Percentiles rank a stretch among this genome's conserved stretches.
Conservation (phyloP, 2,113 vertebrate genomes). For the Mesembrinibis cayennensis region DNA sequence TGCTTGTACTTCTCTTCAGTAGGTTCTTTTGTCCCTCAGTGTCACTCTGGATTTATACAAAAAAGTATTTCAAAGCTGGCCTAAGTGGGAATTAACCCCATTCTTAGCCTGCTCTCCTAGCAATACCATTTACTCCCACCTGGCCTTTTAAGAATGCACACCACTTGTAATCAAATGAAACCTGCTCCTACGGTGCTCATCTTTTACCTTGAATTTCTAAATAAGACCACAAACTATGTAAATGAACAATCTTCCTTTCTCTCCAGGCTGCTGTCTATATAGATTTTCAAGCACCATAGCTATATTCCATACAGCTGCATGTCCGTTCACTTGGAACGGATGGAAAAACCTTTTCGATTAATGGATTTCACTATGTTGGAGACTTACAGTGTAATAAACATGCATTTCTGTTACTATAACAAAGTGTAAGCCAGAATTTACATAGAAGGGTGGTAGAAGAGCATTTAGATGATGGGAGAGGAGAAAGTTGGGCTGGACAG, state of each 20-base stretch:
- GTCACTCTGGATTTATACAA: neutral
- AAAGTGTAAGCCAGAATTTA: neutral
- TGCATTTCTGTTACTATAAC: neutral
- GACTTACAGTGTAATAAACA: neutral
- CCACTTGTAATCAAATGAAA: neutral
- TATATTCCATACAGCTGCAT: neutral
- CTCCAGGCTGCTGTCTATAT: neutral
- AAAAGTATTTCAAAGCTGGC: neutral
- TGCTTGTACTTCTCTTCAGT: neutral
- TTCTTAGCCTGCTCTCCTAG: neutral
- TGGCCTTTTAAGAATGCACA: neutral
- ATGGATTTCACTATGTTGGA: neutral
- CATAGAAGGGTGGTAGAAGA: neutral
- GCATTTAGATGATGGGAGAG: neutral
- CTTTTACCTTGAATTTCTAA: neutral
- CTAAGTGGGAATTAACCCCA: neutral
- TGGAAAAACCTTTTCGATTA: constrained; percentile 38
- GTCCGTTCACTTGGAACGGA: constrained; percentile 18
- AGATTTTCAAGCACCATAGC: constrained; percentile 7
- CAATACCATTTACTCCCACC: neutral
- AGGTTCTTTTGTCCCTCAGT: neutral
- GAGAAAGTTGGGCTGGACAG: neutral
- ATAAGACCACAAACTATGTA: neutral
- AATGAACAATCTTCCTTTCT: neutral
- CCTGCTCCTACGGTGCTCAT: neutral